Percentiles rank a stretch among this genome's conserved stretches.
phyloP scores from a whole-genome alignment of 2,888 invertebrate species.

The Torymus aiolomorphi region DNA sequence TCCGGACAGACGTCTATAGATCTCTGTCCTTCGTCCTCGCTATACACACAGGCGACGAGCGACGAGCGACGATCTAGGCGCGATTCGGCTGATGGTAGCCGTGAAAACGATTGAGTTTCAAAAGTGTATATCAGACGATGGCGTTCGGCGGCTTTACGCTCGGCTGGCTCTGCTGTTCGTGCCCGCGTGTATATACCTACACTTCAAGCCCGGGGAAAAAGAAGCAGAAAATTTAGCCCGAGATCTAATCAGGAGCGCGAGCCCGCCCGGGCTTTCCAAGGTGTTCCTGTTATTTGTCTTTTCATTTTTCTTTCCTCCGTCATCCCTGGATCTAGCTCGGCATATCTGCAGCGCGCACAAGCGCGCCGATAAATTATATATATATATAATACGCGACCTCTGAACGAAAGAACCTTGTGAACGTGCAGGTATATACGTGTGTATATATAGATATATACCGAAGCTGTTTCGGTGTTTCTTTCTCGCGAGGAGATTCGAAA shows the following conservation, averaged over 20 bases:
- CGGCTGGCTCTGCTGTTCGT: background rate
- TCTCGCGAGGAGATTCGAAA: background rate
- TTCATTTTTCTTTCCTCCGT: background rate
- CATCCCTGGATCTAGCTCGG: background rate
- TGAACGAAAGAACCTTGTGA: no score
- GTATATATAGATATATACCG: no score
- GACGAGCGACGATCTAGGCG: constrained; percentile 4
- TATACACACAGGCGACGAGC: background rate
- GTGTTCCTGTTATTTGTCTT: constrained; percentile 5
- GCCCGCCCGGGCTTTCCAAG: constrained; percentile 15
- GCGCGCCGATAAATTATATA: no score
- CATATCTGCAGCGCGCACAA: no score
- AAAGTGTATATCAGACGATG: constrained; percentile 45
- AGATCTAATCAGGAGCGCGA: constrained; percentile 41
- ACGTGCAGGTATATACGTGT: no score
- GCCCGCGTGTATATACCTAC: no score
- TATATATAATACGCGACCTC: no score
- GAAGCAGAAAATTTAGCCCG: constrained; percentile 39
- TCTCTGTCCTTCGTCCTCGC: no score
- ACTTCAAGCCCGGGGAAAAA: constrained; percentile 13
- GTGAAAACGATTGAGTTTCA: constrained; percentile 54
- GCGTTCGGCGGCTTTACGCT: background rate
- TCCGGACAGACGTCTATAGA: no score
- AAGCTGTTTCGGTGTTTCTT: no score
- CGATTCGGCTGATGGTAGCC: constrained; percentile 39